A percentile compares a stretch with the other conserved stretches of the same genome.
Evolutionary conservation across 2,797 vertebrate species (phyloP).

Genomic region (Glossophaga mutica): DNA sequence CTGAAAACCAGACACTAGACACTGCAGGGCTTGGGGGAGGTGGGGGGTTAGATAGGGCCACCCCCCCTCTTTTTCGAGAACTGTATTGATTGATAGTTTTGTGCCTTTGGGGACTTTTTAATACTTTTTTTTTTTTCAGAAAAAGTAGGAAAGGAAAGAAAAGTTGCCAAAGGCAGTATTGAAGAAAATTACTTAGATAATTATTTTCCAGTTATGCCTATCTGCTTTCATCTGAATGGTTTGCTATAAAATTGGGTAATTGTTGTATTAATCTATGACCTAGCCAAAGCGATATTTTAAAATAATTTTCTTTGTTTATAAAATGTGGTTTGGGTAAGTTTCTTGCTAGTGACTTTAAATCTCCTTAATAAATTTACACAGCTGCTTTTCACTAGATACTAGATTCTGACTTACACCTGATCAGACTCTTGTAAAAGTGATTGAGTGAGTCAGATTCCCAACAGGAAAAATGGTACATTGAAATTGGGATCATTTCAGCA

Average conservation of each 20-base stretch:
- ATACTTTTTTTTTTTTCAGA: neutral
- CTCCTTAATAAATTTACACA: neutral
- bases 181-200: constrained; percentile 30
- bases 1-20: neutral
- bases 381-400: neutral
- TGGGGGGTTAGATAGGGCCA: neutral
- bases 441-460: neutral
- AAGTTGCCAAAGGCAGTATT: neutral
- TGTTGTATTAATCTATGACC: neutral
- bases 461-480: neutral
- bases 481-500: neutral
- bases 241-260: neutral
- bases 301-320: constrained; percentile 12
- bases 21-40: neutral
- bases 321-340: neutral
- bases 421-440: neutral
- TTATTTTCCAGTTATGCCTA: neutral
- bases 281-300: neutral
- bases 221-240: neutral
- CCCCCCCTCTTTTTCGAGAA: neutral
- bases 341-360: neutral
- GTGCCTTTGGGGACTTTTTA: neutral
- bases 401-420: neutral
- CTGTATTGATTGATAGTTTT: neutral
- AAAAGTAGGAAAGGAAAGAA: neutral